Evolutionary conservation across 2,113 vertebrate species (phyloP), one percentile per base, ranked within the genome.

Genomic region (Cyprinodon variegatus): DNA sequence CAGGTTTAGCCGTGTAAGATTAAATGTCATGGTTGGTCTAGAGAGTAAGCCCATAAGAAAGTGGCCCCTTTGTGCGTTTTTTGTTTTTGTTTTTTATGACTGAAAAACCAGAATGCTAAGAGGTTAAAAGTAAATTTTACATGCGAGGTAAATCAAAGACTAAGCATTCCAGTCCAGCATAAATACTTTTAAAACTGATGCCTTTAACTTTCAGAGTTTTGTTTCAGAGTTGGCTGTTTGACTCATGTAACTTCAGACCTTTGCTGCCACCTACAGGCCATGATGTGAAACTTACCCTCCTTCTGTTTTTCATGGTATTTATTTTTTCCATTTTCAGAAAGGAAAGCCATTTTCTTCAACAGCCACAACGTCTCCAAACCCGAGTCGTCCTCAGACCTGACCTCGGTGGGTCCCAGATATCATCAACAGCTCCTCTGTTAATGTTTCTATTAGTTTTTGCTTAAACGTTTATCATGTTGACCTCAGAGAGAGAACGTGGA

Each of bases 311-410:
- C 20, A n/a, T 12, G 11, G 12, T 2, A 15, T 39, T 20, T 38
- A 15, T 53, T 45, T 60, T 20, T 76, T 69, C 67, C 48, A 59
- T 73, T 94, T 94, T 37, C 94, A 99, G 98, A 99, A 89, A 95
- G 97, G 77, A 96, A 97, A 95, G 96, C 98, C 59, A 99, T 99
- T 94, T 99, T 99, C 95, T 99, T 99, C 94, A 99, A 99, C 91
- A 99, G 98, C 89, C 98, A 99, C 95, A 99, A 98, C 11, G 98
- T 99, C 82, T 99, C 98, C 50, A 99, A 99, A 86, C 97, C 98
- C 0, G 98, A 99, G 89, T 99, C 98, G 0, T 99, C 98, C 10
- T 99, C 97, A 0, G 94, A 97, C 80, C 91, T 99, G 90, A 99
- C 97, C 43, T 98, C 96, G 78, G 98, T 99, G 94, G 78, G 96